Base-by-base conservation (phyloP, 1,140 invertebrate genomes). In the Solenopsis invicta region DNA sequence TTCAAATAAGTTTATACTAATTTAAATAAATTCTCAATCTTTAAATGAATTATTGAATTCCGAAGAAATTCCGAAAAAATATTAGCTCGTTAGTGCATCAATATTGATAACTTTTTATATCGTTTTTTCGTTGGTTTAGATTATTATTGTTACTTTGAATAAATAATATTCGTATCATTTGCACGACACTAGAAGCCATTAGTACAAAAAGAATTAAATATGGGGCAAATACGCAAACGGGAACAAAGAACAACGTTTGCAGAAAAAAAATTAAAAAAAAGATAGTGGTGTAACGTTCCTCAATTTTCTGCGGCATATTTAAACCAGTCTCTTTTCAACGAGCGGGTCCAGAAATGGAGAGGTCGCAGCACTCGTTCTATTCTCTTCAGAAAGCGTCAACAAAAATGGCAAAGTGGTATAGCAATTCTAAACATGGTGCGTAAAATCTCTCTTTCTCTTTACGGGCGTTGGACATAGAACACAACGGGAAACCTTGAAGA, bases 401-500 rank as follows among this genome's bases (percentile, higher is more conserved):
- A n/a, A 56, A 71, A 75, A 72, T 59, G 54, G 80, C 54, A 48
- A 61, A 59, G 54, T 41, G 34, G 34, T 54, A 71, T 78, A 50
- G 37, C 37, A 9, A 81, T 84, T 59, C 54, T 84, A 84, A 74
- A 84, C 41, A 61, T 75, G 69, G 69, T n/a, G 54, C 80, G 41
- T 50, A 21, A 75, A 84, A 24, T n/a, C n/a, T 56, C 12, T 74
- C 12, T 82, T 41, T 74, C 24, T 69, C 50, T 61, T 74, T 16
- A 48, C 6, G 54, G 34, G 0, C 12, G 24, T 82, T 24, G 13
- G 16, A 45, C 2, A 61, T 34, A 41, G 9, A 74, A 29, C 24
- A 29, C 21, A 72, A 45, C 12, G 16, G 34, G 37, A 37, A 72
- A 24, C 37, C 41, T 61, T 62, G 41, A 84, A 6, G n/a, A 54